Conservation (phyloP, 2,113 vertebrate species). For the Cygnus buccinator region DNA sequence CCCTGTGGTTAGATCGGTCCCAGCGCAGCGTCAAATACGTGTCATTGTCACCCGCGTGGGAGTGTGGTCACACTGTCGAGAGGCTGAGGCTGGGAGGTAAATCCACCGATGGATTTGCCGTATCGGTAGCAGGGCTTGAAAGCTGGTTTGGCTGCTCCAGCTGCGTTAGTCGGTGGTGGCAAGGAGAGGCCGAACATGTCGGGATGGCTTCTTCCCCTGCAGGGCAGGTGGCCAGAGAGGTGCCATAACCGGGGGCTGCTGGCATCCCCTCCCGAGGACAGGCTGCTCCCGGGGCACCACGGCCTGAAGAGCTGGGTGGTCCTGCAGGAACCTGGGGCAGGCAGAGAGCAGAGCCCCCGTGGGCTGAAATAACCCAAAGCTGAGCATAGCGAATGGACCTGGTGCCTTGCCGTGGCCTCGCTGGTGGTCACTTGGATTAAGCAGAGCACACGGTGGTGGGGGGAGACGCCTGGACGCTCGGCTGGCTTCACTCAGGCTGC, state of each 20-base stretch:
- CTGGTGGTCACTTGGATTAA: not conserved
- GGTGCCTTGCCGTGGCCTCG: not conserved
- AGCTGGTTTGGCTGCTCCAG: not conserved
- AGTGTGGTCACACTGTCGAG: not conserved
- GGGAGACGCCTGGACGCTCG: not conserved
- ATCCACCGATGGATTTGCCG: too few species aligned
- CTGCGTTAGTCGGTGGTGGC: not conserved
- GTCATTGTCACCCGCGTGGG: not conserved
- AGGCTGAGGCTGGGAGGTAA: not conserved
- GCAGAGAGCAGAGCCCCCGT: not conserved
- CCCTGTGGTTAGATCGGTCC: not conserved
- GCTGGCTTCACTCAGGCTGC: not conserved
- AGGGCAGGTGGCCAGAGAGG: not conserved
- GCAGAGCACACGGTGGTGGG: fast-evolving
- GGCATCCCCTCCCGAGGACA: not conserved
- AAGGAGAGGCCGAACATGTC: not conserved
- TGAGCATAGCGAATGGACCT: not conserved
- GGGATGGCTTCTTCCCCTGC: fast-evolving
- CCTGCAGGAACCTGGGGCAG: not conserved
- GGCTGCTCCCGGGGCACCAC: not conserved
- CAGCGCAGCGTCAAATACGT: fast-evolving
- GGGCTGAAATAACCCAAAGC: not conserved
- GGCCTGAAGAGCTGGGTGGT: not conserved
- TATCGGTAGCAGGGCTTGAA: fast-evolving
- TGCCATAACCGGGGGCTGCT: fast-evolving